Conservation (phyloP, 2,113 vertebrate genomes). For the Centrocercus urophasianus region DNA sequence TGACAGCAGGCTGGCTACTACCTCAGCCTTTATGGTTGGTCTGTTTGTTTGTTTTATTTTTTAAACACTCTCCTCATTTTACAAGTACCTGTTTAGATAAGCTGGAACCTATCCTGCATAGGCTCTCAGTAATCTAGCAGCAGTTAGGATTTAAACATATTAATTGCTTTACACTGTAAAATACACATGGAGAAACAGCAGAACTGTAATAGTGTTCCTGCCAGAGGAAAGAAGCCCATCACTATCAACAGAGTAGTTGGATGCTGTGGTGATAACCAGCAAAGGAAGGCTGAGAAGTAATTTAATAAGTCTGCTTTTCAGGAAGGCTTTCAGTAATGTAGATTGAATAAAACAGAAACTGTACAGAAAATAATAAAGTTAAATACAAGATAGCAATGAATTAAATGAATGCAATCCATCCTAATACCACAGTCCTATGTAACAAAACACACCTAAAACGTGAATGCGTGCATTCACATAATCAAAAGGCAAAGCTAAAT, state of each 20-base stretch:
- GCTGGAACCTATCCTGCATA: background rate
- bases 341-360: background rate
- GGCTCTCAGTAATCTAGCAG: rapidly evolving
- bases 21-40: background rate
- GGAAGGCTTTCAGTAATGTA: background rate
- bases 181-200: background rate
- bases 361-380: background rate
- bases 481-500: background rate
- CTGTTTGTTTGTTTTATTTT: background rate
- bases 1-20: background rate
- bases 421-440: background rate
- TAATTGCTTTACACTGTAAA: background rate
- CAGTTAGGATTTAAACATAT: background rate
- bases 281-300: background rate
- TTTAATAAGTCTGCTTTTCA: background rate
- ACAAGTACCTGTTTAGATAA: background rate
- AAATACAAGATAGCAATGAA: background rate
- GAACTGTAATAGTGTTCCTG: background rate
- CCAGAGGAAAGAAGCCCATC: background rate
- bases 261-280: background rate
- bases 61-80: background rate
- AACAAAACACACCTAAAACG: background rate
- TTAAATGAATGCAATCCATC: background rate
- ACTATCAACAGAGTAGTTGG: background rate
- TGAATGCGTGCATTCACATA: background rate